phyloP scores from a whole-genome alignment of 2,797 vertebrate species.

The Erpetoichthys calabaricus region DNA sequence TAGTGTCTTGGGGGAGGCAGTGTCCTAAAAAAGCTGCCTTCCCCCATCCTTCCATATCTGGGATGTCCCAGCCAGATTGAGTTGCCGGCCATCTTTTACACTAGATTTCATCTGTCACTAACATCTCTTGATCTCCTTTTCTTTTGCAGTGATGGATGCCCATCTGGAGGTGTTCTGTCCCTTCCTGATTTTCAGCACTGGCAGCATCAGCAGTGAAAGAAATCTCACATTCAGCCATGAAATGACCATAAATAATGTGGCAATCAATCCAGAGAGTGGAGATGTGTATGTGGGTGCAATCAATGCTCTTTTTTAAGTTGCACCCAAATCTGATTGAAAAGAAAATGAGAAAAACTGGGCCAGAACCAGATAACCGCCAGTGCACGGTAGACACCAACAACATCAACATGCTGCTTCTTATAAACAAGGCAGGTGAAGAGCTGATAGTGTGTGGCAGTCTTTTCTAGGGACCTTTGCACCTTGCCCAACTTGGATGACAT shows the following conservation, averaged over 20 bases:
- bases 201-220: too few relatives aligned
- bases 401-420: constrained; percentile 76
- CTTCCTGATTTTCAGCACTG: too few relatives aligned
- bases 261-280: constrained; percentile 54
- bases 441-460: constrained; percentile 82
- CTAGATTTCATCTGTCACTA: too few relatives aligned
- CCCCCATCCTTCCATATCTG: too few relatives aligned
- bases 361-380: constrained; percentile 58
- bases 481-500: constrained; percentile 68
- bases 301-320: constrained; percentile 74
- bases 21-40: too few relatives aligned
- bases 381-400: constrained; percentile 85
- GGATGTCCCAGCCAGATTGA: too few relatives aligned
- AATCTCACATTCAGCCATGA: too few relatives aligned
- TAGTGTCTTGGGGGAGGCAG: too few relatives aligned
- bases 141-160: too few relatives aligned
- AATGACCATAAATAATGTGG: constrained; percentile 46
- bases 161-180: too few relatives aligned
- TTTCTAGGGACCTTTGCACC: constrained; percentile 83
- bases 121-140: too few relatives aligned
- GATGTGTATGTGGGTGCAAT: constrained; percentile 77
- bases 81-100: too few relatives aligned
- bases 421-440: constrained; percentile 51
- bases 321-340: constrained; percentile 41
- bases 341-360: constrained; percentile 56